phyloP scores from a whole-genome alignment of 2,113 vertebrate species.

The Gymnocephalus cernua region DNA sequence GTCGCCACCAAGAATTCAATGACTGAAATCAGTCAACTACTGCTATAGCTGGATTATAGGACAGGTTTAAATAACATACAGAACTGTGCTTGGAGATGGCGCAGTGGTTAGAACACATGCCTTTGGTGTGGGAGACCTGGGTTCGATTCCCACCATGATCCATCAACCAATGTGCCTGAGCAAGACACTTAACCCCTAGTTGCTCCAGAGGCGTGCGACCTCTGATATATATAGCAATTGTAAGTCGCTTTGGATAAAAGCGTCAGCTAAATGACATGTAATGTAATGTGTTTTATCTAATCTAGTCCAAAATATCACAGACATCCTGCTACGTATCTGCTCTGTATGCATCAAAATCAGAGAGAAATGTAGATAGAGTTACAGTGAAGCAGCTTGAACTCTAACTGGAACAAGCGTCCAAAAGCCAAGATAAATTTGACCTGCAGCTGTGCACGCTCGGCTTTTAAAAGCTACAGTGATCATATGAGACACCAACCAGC shows the following conservation, averaged over 20 bases:
- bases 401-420: constrained; percentile 35
- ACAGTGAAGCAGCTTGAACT: constrained; percentile 29
- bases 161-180: no score
- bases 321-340: constrained; percentile 23
- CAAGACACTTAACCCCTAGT: no score
- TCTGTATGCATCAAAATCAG: constrained; percentile 11
- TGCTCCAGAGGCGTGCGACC: no score
- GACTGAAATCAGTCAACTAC: not conserved
- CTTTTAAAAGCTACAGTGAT: constrained; percentile 37
- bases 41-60: not conserved
- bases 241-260: no score
- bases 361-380: constrained; percentile 40
- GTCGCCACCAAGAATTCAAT: not conserved
- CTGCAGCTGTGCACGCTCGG: constrained; percentile 53
- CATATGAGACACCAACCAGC: not conserved
- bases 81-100: no score
- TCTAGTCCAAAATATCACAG: constrained; percentile 13
- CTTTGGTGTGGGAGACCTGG: no score
- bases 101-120: no score
- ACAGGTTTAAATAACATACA: constrained; percentile 7
- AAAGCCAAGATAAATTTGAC: constrained; percentile 52
- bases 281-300: constrained; percentile 10
- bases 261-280: no score
- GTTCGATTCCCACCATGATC: no score
- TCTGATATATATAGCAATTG: no score